Evolutionary conservation across 1,140 invertebrate species (phyloP).

Genomic region (Samia ricini): DNA sequence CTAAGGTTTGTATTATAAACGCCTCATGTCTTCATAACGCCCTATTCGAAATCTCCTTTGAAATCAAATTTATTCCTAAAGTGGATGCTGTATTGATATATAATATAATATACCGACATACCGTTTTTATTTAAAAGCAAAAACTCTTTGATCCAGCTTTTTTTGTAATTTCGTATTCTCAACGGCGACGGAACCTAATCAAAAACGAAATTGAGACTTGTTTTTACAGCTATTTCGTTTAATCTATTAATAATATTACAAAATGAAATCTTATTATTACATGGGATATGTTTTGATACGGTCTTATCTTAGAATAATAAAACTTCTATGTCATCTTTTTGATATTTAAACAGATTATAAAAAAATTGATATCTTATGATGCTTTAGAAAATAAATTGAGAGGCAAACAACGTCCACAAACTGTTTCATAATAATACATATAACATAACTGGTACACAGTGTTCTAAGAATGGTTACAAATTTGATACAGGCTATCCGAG

Average conservation of each 20-base stretch:
- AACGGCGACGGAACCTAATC: conserved; percentile 18
- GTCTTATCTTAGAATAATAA: not conserved
- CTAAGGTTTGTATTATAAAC: too few relatives aligned
- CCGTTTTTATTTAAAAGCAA: conserved; percentile 6
- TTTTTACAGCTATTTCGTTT: conserved; percentile 15
- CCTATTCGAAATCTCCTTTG: not conserved
- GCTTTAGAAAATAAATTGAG: too few relatives aligned
- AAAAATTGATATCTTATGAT: too few relatives aligned
- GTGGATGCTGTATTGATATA: conserved; percentile 24
- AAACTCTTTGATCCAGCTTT: conserved; percentile 21
- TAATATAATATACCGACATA: not conserved
- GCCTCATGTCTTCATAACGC: not conserved
- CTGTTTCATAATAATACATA: too few relatives aligned
- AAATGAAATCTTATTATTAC: conserved; percentile 6
- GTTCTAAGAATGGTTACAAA: too few relatives aligned
- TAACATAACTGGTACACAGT: too few relatives aligned
- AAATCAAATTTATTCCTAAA: conserved; percentile 14
- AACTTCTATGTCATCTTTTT: too few relatives aligned
- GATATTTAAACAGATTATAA: too few relatives aligned
- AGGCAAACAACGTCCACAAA: too few relatives aligned
- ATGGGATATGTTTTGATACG: not conserved
- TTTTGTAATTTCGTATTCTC: conserved; percentile 19
- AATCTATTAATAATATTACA: conserved; percentile 13
- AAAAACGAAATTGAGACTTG: conserved; percentile 21
- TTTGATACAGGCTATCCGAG: too few relatives aligned